Conservation (phyloP, 1,140 invertebrate species). For the Aethina tumida region DNA sequence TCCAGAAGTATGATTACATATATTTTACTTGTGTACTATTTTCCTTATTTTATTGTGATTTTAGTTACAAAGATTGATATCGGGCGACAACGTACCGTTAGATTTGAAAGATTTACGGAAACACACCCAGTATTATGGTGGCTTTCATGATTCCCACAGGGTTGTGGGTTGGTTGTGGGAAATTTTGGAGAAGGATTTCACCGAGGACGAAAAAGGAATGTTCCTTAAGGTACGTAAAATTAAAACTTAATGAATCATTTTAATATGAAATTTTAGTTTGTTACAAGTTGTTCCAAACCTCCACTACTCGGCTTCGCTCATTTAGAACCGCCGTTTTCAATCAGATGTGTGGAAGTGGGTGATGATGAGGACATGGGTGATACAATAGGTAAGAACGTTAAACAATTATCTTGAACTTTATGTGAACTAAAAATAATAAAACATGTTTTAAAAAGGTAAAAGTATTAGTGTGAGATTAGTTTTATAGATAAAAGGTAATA, state of each 20-base stretch:
- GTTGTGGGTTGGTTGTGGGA: slow-evolving; percentile 99
- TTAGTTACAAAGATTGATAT: slow-evolving; percentile 78
- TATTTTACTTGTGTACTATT: neutral
- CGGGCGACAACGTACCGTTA: slow-evolving; percentile 82
- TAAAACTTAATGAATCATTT: slow-evolving; percentile 1
- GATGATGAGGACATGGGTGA: slow-evolving; percentile 98
- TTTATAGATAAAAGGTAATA: no score
- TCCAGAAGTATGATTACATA: slow-evolving; percentile 64
- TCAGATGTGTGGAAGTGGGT: slow-evolving; percentile 96
- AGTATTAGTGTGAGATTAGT: no score
- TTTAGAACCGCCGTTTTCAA: slow-evolving; percentile 96
- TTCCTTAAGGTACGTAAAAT: slow-evolving; percentile 70
- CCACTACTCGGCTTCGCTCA: slow-evolving; percentile 95
- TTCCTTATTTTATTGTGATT: slow-evolving; percentile 12
- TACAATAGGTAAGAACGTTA: slow-evolving; percentile 63
- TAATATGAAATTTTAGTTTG: slow-evolving; percentile 74
- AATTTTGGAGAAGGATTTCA: slow-evolving; percentile 93
- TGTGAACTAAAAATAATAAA: no score
- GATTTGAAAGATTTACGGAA: slow-evolving; percentile 84
- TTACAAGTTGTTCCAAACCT: slow-evolving; percentile 97
- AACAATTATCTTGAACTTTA: no score
- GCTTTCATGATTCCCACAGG: slow-evolving; percentile 96
- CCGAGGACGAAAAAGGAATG: slow-evolving; percentile 77
- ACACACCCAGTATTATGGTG: slow-evolving; percentile 97
- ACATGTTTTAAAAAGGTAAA: no score